Percentiles rank a stretch among this genome's conserved stretches.
phyloP scores from a whole-genome alignment of 2,797 vertebrate species.

The Lithobates pipiens region DNA sequence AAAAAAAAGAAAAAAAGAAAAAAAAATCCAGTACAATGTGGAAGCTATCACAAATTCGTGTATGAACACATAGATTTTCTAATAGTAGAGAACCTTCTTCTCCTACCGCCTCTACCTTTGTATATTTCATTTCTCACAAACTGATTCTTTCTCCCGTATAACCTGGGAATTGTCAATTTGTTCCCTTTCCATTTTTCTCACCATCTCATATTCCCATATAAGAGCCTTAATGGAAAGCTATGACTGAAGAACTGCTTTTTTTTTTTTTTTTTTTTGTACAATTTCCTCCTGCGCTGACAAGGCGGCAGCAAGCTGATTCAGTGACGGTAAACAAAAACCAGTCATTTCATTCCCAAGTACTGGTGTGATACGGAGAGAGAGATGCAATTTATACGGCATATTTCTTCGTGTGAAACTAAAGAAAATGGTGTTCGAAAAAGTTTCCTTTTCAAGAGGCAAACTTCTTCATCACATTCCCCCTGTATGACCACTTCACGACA shows the following conservation, averaged over 20 bases:
- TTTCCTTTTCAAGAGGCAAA: background rate
- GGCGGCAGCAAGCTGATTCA: conserved; percentile 1
- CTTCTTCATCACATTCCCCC: background rate
- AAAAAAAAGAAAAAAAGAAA: background rate
- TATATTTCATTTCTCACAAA: conserved; percentile 1
- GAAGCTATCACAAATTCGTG: background rate
- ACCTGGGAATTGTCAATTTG: conserved; percentile 8
- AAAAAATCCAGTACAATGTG: background rate
- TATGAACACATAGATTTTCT: background rate
- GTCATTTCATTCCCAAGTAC: conserved; percentile 23
- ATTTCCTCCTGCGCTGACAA: conserved; percentile 22
- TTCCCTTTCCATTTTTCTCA: background rate
- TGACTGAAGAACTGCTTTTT: background rate
- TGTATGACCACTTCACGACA: background rate
- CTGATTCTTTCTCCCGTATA: background rate
- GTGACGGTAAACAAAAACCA: conserved; percentile 23
- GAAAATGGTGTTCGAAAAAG: background rate
- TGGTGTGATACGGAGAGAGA: background rate
- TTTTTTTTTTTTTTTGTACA: conserved; percentile 16
- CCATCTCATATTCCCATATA: background rate
- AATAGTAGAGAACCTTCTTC: background rate
- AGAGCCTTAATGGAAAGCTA: background rate
- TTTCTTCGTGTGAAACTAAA: background rate
- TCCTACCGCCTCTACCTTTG: background rate
- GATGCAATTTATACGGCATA: conserved; percentile 3